Evolutionary conservation across 2,113 vertebrate genomes (phyloP).

Genomic region (Rhinichthys klamathensis): DNA sequence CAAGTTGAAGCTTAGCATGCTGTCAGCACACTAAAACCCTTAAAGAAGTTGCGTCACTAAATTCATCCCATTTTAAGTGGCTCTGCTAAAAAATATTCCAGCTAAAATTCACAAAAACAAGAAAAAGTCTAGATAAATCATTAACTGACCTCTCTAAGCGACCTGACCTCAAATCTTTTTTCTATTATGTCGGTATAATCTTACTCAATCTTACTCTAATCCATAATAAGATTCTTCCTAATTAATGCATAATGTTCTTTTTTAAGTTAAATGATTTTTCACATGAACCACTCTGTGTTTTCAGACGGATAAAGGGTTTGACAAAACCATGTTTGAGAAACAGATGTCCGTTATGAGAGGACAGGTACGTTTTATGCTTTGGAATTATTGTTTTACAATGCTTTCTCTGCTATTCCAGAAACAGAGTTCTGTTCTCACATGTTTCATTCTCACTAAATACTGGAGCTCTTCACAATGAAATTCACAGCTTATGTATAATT

Average conservation of each 20-base stretch:
- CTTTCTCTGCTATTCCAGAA: constrained; percentile 6
- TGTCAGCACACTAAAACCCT: constrained; percentile 8
- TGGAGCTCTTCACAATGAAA: constrained; percentile 1
- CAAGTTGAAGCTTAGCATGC: constrained; percentile 13
- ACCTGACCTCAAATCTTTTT: background rate
- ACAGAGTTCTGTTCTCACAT: background rate
- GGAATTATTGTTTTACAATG: background rate
- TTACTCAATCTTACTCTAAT: background rate
- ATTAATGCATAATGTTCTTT: background rate
- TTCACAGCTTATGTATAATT: constrained; percentile 27
- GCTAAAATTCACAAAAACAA: background rate
- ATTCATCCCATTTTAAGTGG: background rate
- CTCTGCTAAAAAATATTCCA: background rate
- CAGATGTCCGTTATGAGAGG: constrained; percentile 99
- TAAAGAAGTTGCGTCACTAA: background rate
- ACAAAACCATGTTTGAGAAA: constrained; percentile 93
- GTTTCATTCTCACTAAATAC: background rate
- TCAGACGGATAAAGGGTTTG: constrained; percentile 92
- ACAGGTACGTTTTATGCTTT: constrained; percentile 81
- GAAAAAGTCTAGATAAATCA: background rate
- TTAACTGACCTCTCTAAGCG: background rate
- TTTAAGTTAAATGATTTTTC: background rate
- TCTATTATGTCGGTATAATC: constrained; percentile 15
- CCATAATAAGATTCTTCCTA: too few species aligned
- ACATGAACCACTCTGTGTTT: constrained; percentile 13